Evolutionary conservation across 2,888 invertebrate species (phyloP).

Genomic region (Scaptomyza parva): DNA sequence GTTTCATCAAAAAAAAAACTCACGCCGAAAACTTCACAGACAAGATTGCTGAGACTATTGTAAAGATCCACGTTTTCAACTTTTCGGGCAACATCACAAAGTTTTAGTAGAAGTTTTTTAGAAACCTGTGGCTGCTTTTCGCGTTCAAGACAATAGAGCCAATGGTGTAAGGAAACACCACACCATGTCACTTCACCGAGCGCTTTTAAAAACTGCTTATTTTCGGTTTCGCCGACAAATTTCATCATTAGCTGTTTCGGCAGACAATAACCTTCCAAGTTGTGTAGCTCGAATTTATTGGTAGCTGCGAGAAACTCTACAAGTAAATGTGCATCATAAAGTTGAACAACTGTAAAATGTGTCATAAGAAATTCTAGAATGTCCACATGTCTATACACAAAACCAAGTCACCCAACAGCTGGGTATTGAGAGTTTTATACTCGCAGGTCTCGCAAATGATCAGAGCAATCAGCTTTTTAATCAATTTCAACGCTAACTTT

Average conservation of each 20-base stretch:
- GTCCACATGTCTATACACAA: conserved; percentile 12
- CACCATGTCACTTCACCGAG: conserved; percentile 10
- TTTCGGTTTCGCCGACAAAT: background rate
- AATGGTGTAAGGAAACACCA: conserved; percentile 11
- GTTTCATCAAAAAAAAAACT: background rate
- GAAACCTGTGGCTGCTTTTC: conserved; percentile 5
- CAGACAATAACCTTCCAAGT: conserved; percentile 1
- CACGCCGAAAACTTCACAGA: conserved; percentile 11
- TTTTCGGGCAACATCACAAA: background rate
- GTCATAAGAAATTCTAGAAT: conserved; percentile 9
- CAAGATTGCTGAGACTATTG: background rate
- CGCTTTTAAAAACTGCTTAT: conserved; percentile 12
- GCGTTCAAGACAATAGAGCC: background rate
- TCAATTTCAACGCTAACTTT: conserved; percentile 9
- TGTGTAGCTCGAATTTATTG: conserved; percentile 10
- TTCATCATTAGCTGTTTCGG: conserved; percentile 2
- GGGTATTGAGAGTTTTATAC: background rate
- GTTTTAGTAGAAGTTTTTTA: background rate
- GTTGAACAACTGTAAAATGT: conserved; percentile 9
- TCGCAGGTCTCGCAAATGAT: background rate
- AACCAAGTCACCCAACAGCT: background rate
- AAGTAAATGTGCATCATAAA: conserved; percentile 9
- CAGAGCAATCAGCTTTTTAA: conserved; percentile 1
- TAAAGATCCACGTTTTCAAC: background rate
- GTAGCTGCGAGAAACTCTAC: conserved; percentile 15